Evolutionary conservation across 2,113 vertebrate species (phyloP).

Genomic region (Nothobranchius kuhntae): DNA sequence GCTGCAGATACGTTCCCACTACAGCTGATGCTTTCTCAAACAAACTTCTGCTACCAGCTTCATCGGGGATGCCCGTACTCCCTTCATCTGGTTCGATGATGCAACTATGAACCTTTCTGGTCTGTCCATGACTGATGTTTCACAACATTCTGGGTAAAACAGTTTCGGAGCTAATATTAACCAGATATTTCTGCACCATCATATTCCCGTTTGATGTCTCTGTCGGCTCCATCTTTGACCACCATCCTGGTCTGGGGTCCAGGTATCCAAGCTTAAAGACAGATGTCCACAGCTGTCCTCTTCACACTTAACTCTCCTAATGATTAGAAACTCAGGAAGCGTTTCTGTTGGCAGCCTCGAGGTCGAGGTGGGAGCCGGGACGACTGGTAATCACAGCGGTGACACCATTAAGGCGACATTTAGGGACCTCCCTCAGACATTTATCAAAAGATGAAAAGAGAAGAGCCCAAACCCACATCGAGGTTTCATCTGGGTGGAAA

Average conservation of each 20-base stretch:
- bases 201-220: background rate
- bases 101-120: no score
- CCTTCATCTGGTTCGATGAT: no score
- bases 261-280: conserved; percentile 66
- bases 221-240: no score
- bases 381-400: conserved; percentile 68
- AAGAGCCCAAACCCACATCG: conserved; percentile 47
- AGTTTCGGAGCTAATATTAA: no score
- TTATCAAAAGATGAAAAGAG: conserved; percentile 63
- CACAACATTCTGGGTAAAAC: no score
- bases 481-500: conserved; percentile 33
- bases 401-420: conserved; percentile 76
- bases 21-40: no score
- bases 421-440: conserved; percentile 69
- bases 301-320: conserved; percentile 33
- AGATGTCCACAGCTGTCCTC: conserved; percentile 52
- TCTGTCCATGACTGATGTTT: no score
- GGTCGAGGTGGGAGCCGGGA: conserved; percentile 48
- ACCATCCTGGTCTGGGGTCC: conserved; percentile 38
- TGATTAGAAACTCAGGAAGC: conserved; percentile 54
- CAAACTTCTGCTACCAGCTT: no score
- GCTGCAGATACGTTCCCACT: no score
- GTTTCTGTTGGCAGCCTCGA: conserved; percentile 67
- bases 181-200: background rate
- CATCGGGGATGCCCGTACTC: no score